These are phyloP conservation scores for Colius striatus DNA, from an alignment of 2,113 vertebrate genomes.

Conservation along the genomic window DNA sequence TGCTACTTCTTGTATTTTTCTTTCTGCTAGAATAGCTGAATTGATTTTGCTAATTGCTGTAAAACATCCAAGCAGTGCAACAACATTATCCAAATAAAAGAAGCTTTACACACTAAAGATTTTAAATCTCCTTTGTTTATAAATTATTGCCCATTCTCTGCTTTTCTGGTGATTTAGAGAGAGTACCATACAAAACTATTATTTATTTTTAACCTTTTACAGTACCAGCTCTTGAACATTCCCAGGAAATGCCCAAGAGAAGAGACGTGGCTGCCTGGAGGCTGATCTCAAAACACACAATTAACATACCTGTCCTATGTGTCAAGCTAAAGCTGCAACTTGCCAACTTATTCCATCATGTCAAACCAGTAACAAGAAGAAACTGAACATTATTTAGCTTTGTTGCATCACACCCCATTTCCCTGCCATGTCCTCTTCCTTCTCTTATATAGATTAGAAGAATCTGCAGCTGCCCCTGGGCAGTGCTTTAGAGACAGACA, in stretches of 20 bases:
- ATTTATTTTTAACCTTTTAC: neutral
- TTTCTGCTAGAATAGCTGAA: neutral
- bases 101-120: neutral
- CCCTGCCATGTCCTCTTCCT: neutral
- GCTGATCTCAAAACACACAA: neutral
- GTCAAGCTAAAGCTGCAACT: neutral
- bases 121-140: neutral
- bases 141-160: neutral
- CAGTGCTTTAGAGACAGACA: neutral
- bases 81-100: neutral
- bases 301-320: neutral
- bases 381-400: neutral
- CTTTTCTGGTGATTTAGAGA: neutral
- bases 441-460: neutral
- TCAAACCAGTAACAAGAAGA: neutral
- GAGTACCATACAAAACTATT: neutral
- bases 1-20: neutral
- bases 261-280: neutral
- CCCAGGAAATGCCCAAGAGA: neutral
- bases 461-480: neutral
- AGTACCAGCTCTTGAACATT: neutral
- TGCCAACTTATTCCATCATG: neutral
- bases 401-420: neutral
- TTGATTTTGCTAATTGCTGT: neutral
- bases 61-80: neutral